A percentile compares a stretch with the other conserved stretches of the same genome.
Evolutionary conservation across 64 coral and sea anemone species (phyloP).

Genomic region (Porites lutea): DNA sequence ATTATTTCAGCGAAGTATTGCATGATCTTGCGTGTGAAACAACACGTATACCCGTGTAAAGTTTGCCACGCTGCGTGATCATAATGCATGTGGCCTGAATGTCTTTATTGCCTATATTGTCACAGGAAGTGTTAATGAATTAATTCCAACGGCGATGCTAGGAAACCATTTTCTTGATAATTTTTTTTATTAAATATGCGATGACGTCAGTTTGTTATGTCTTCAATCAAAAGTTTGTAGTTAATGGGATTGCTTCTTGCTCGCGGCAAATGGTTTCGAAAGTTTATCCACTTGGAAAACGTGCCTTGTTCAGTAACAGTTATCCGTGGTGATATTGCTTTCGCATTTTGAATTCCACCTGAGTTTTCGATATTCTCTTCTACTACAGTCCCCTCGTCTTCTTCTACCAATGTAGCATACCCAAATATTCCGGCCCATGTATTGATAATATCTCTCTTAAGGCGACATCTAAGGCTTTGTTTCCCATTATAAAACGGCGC

Average conservation of each 20-base stretch:
- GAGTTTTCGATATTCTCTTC: neutral
- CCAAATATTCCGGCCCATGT: neutral
- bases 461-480: neutral
- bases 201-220: neutral
- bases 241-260: neutral
- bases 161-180: neutral
- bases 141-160: neutral
- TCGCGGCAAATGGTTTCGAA: neutral
- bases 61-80: no score
- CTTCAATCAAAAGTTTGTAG: constrained; percentile 32
- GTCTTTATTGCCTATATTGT: neutral
- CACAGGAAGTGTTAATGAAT: neutral
- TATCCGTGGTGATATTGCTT: neutral
- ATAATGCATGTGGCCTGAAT: no score
- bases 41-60: no score
- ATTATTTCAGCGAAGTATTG: no score
- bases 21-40: no score
- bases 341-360: neutral
- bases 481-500: neutral
- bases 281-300: neutral
- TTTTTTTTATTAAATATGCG: neutral
- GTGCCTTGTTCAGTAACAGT: neutral
- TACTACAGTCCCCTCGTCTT: neutral
- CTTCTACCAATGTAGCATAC: neutral
- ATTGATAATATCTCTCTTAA: neutral